These are phyloP conservation scores for Drosophila birchii DNA, from an alignment of 2,888 invertebrate species.

Conservation along the genomic window DNA sequence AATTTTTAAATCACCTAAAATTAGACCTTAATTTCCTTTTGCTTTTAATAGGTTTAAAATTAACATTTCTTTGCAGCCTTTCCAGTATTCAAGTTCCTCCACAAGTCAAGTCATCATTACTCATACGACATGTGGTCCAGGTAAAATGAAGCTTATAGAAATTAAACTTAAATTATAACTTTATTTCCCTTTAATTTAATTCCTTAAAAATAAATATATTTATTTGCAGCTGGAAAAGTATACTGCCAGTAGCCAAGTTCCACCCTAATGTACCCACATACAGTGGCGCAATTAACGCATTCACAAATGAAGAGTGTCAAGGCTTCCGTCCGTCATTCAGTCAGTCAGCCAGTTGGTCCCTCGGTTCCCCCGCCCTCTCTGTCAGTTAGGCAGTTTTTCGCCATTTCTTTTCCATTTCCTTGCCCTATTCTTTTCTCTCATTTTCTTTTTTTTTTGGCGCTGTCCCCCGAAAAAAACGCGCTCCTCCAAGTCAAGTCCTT, in stretches of 20 bases:
- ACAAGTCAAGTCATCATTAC: no score
- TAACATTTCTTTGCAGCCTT: no score
- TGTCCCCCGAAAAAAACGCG: constrained; percentile 30
- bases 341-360: constrained; percentile 28
- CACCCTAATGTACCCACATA: constrained; percentile 19
- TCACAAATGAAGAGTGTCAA: constrained; percentile 80
- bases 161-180: background rate
- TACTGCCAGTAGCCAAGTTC: background rate
- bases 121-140: background rate
- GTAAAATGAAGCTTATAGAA: background rate
- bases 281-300: constrained; percentile 77
- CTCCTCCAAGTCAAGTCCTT: constrained; percentile 39
- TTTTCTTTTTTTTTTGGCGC: constrained; percentile 8
- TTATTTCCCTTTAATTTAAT: background rate
- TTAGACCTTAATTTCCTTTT: no score
- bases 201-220: background rate
- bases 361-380: constrained; percentile 30
- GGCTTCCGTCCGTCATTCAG: constrained; percentile 56
- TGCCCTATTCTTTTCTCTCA: constrained; percentile 35
- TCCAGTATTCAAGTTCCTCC: no score
- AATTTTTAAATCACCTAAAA: no score
- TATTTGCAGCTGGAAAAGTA: background rate
- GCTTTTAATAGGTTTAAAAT: no score
- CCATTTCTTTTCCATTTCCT: constrained; percentile 41
- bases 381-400: constrained; percentile 46